A percentile compares a stretch with the other conserved stretches of the same genome.
Conservation (phyloP, 2,797 vertebrate genomes). For the Lacerta agilis region DNA sequence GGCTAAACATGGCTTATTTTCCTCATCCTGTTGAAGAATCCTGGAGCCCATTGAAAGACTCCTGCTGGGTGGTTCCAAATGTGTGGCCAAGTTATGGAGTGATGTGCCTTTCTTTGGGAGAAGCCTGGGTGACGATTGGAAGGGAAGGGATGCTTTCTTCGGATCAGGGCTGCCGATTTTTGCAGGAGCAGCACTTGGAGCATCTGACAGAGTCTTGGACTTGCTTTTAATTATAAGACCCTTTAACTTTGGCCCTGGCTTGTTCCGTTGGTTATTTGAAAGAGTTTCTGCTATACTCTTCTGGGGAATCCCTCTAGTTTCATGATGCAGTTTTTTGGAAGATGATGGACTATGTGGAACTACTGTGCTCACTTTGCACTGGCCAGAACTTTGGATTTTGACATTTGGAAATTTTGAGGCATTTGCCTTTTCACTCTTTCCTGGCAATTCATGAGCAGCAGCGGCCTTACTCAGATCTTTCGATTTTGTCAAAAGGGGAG, state of each 20-base stretch:
- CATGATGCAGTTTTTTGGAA: slow-evolving; percentile 67
- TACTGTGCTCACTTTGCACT: slow-evolving; percentile 63
- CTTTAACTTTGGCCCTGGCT: slow-evolving; percentile 81
- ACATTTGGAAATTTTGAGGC: slow-evolving; percentile 66
- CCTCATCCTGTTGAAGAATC: slow-evolving; percentile 58
- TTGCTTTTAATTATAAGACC: slow-evolving; percentile 84
- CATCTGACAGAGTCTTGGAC: slow-evolving; percentile 73
- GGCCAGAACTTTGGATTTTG: slow-evolving; percentile 66
- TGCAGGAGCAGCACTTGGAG: slow-evolving; percentile 40
- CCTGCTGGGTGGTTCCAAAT: slow-evolving; percentile 46
- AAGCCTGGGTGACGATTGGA: slow-evolving; percentile 76
- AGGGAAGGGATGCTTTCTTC: slow-evolving; percentile 74
- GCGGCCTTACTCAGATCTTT: slow-evolving; percentile 72
- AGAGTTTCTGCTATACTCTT: slow-evolving; percentile 73
- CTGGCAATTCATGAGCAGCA: slow-evolving; percentile 54
- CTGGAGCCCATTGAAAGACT: slow-evolving; percentile 30
- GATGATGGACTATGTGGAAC: slow-evolving; percentile 52
- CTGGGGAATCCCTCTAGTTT: slow-evolving; percentile 69
- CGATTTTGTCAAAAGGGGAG: slow-evolving; percentile 72
- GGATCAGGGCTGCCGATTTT: slow-evolving; percentile 67
- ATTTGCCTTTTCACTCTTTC: slow-evolving; percentile 75
- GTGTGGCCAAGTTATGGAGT: slow-evolving; percentile 65
- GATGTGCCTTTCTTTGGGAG: slow-evolving; percentile 67
- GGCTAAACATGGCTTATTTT: slow-evolving; percentile 48
- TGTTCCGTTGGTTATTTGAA: slow-evolving; percentile 78